Base-by-base conservation (phyloP, 2,888 invertebrate genomes). In the Drosophila niveifrons region DNA sequence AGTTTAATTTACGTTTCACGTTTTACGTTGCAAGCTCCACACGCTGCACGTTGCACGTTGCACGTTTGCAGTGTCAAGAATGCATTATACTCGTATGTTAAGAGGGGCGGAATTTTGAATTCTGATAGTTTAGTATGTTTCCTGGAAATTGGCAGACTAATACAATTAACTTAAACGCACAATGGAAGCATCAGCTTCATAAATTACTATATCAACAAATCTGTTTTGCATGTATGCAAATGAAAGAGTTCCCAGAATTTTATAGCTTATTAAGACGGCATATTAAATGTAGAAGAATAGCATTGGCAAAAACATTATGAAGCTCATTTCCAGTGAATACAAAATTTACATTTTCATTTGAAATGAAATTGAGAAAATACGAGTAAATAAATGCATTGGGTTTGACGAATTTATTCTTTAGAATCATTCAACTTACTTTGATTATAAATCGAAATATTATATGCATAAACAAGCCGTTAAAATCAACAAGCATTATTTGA, bases 1-100 rank as follows among this genome's bases (percentile, higher is more conserved):
- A 56, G 75, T 63, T 69, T 56, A 75, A 75, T 70, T 79, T 72
- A 9, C n/a, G 34, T 51, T 31, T 29, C n/a, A n/a, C 39, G n/a
- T 36, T 51, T 17, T n/a, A 31, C 17, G 10, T 34, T 36, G 36
- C 36, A 36, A 36, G 36, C 31, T 31, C n/a, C n/a, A n/a, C 23
- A 23, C 2, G 23, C 23, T 23, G 23, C 23, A 4, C 13, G 15
- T 34, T 36, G 3, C 23, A 59, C 36, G 29, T 18, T 58, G 43
- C 56, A 34, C 36, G 23, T 18, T 58, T 39, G 48, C 36, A 59
- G 39, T 52, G 7, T 39, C 29, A 31, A 8, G 9, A 51, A 34
- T 43, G 36, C 18, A 15, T 31, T 59, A 17, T 28, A 23, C 53
- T 36, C 36, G 36, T n/a, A 23, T 6, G 23, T 23, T 23, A 3